phyloP scores from a whole-genome alignment of 2,888 invertebrate genomes.

The Branchipolynoe longqiensis region DNA sequence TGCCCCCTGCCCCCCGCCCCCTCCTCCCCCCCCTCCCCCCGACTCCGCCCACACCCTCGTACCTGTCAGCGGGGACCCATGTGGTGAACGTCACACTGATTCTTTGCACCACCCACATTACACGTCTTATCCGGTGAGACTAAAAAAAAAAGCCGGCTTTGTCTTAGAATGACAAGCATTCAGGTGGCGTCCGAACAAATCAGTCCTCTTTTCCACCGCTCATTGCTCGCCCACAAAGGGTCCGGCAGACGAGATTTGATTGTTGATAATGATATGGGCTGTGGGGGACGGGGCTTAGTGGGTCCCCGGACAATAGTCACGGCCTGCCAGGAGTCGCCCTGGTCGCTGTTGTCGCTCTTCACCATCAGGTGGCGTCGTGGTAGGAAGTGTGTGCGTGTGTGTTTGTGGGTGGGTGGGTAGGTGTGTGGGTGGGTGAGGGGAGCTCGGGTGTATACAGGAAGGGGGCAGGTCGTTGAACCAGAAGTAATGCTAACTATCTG shows the following conservation, averaged over 20 bases:
- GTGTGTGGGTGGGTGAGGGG: too few relatives aligned
- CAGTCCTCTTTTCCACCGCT: not conserved
- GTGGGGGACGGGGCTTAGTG: not conserved
- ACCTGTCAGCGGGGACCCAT: slow-evolving; percentile 45
- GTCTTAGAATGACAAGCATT: slow-evolving; percentile 42
- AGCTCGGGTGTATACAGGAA: not conserved
- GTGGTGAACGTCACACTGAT: slow-evolving; percentile 20
- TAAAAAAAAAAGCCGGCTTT: not conserved
- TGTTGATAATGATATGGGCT: slow-evolving; percentile 14
- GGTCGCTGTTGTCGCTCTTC: not conserved
- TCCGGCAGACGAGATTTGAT: not conserved
- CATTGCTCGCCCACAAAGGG: slow-evolving; percentile 11
- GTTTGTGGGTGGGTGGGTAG: too few relatives aligned
- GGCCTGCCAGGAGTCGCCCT: not conserved
- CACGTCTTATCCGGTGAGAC: not conserved
- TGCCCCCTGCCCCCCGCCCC: not conserved
- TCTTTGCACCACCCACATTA: slow-evolving; percentile 31
- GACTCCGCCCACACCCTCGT: not conserved
- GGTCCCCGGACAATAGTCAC: slow-evolving; percentile 26
- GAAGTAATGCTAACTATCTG: slow-evolving; percentile 17
- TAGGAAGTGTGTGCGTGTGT: too few relatives aligned
- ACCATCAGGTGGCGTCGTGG: not conserved
- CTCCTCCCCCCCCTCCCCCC: not conserved
- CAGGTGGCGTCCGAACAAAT: not conserved
- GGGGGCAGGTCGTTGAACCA: not conserved